A percentile compares a stretch with the other conserved stretches of the same genome.
Conservation (phyloP, 2,888 invertebrate species). For the Diarsia dahlii region DNA sequence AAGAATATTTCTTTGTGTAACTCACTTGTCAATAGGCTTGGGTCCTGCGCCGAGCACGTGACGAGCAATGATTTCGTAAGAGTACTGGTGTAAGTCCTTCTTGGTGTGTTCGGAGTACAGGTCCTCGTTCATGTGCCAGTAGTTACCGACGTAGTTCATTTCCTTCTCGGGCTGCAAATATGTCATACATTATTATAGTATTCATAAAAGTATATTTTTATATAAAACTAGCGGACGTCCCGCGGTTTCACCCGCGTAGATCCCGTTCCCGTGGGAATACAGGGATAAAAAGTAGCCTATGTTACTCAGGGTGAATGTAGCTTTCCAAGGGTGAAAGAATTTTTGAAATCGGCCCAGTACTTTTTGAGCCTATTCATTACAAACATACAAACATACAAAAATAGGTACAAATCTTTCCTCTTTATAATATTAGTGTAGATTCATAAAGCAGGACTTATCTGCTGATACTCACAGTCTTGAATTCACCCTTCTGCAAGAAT, state of each 20-base stretch:
- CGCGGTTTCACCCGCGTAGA: too few species aligned
- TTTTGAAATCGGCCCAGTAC: too few species aligned
- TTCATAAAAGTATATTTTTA: background rate
- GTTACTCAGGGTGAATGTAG: too few species aligned
- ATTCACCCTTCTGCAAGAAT: slow-evolving; percentile 89
- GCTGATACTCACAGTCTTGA: slow-evolving; percentile 88
- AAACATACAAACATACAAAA: too few species aligned
- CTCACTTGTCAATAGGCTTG: slow-evolving; percentile 75
- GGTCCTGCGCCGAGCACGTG: slow-evolving; percentile 82
- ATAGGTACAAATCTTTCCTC: too few species aligned
- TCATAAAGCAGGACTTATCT: background rate
- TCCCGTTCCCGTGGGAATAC: too few species aligned
- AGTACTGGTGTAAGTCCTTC: slow-evolving; percentile 83
- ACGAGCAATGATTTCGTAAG: slow-evolving; percentile 91
- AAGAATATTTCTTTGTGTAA: slow-evolving; percentile 18
- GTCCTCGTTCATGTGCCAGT: slow-evolving; percentile 91
- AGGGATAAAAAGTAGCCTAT: too few species aligned
- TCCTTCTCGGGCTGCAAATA: slow-evolving; percentile 81
- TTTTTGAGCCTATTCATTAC: too few species aligned
- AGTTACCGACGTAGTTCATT: slow-evolving; percentile 89
- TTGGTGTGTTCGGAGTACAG: slow-evolving; percentile 78
- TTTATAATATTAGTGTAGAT: too few species aligned
- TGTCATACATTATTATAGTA: background rate
- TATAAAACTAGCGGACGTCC: too few species aligned
- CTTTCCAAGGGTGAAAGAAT: too few species aligned